Conservation (phyloP, 2,888 invertebrate genomes). For the Pegoplata infirma region DNA sequence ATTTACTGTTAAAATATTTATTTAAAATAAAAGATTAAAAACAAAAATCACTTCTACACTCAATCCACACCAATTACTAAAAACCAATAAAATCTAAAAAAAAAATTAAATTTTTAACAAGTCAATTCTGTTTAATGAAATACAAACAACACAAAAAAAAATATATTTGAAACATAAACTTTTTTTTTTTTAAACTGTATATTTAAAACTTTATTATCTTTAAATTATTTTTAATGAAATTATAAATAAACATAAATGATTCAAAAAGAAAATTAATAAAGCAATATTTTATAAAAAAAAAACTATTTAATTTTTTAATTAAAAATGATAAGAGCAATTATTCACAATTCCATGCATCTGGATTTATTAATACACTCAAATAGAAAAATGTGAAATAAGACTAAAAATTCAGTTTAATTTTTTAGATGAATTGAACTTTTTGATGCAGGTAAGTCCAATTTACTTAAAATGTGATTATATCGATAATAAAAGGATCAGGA, state of each 20-base stretch:
- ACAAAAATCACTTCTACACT: neutral
- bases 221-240: slow-evolving; percentile 35
- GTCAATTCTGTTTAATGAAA: slow-evolving; percentile 58
- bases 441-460: too few relatives aligned
- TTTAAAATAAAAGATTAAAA: neutral
- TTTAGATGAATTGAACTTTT: too few relatives aligned
- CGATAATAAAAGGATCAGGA: too few relatives aligned
- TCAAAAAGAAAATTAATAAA: slow-evolving; percentile 23
- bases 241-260: neutral
- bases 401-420: too few relatives aligned
- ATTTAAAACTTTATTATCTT: slow-evolving; percentile 34
- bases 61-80: slow-evolving; percentile 17
- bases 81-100: slow-evolving; percentile 8
- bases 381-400: too few relatives aligned
- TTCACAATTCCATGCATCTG: too few relatives aligned
- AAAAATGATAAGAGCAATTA: neutral
- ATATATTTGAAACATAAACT: slow-evolving; percentile 7
- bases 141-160: too few relatives aligned
- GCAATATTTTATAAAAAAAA: slow-evolving; percentile 44
- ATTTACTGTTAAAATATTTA: slow-evolving; percentile 39
- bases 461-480: too few relatives aligned
- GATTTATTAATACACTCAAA: too few relatives aligned
- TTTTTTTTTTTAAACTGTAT: slow-evolving; percentile 39
- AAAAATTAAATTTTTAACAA: slow-evolving; percentile 29
- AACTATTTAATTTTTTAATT: neutral